phyloP scores from a whole-genome alignment of 2,797 vertebrate species.

The Danio albolineatus region DNA sequence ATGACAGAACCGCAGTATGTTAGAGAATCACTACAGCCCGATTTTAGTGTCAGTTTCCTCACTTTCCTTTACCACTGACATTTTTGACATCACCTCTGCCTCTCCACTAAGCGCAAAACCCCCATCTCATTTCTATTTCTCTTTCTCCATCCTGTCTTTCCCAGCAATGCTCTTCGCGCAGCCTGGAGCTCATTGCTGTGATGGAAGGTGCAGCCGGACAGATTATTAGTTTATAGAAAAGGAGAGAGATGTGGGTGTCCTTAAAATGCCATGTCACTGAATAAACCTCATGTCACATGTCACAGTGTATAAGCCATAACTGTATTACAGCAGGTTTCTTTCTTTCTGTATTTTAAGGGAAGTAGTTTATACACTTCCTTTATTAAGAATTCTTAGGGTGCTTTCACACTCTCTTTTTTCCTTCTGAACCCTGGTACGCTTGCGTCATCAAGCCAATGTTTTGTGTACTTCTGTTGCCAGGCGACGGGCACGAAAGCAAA shows the following conservation, averaged over 20 bases:
- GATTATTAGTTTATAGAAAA: slow-evolving; percentile 1
- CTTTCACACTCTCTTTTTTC: too few relatives aligned
- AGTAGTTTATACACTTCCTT: too few relatives aligned
- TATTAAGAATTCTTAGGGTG: too few relatives aligned
- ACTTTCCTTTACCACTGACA: not conserved
- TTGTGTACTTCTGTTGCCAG: too few relatives aligned
- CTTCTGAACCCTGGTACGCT: too few relatives aligned
- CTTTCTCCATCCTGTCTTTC: not conserved
- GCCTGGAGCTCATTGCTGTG: slow-evolving; percentile 10
- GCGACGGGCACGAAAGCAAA: too few relatives aligned
- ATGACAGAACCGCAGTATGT: not conserved
- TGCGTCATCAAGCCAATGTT: too few relatives aligned
- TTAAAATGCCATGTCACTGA: not conserved
- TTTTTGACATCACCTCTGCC: slow-evolving; percentile 4
- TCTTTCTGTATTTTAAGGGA: not conserved
- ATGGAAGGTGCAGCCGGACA: not conserved
- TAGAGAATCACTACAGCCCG: not conserved
- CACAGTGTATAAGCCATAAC: not conserved
- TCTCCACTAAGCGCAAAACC: slow-evolving; percentile 22
- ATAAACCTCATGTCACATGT: not conserved
- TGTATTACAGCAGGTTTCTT: not conserved
- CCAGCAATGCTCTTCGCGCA: slow-evolving; percentile 6
- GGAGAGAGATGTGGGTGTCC: not conserved
- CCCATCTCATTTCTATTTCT: slow-evolving; percentile 22
- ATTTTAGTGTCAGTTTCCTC: slow-evolving; percentile 30